phyloP scores from a whole-genome alignment of 2,888 invertebrate genomes.

The Nemurella pictetii region DNA sequence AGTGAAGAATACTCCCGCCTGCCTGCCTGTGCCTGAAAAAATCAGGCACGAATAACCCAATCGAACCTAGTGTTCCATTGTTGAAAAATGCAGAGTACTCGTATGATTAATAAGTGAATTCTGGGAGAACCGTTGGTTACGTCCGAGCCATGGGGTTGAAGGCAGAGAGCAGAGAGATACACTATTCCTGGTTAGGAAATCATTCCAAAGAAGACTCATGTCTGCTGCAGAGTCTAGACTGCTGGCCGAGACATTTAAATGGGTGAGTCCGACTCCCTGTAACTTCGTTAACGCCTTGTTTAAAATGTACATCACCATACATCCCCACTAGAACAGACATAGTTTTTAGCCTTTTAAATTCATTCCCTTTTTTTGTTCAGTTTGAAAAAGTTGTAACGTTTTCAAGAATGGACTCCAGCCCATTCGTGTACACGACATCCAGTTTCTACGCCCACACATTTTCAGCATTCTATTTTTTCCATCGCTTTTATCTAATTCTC shows the following conservation, averaged over 20 bases:
- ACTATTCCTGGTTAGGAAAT: no score
- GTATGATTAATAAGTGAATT: no score
- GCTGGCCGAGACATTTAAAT: background rate
- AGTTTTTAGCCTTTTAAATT: background rate
- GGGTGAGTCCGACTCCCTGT: background rate
- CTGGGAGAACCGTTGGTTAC: no score
- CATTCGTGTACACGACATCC: background rate
- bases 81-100: no score
- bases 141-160: no score
- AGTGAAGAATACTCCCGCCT: no score
- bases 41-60: no score
- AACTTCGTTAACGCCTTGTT: slow-evolving; percentile 12
- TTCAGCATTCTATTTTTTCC: background rate
- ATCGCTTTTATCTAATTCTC: background rate
- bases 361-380: background rate
- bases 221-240: no score
- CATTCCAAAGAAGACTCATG: no score
- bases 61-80: no score
- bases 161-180: no score
- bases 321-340: background rate
- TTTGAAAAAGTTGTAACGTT: slow-evolving; percentile 8
- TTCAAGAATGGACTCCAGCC: background rate
- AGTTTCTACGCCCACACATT: slow-evolving; percentile 20
- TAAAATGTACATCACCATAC: slow-evolving; percentile 7
- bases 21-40: no score